phyloP scores from a whole-genome alignment of 2,888 invertebrate species.

The Microplitis manilae region DNA sequence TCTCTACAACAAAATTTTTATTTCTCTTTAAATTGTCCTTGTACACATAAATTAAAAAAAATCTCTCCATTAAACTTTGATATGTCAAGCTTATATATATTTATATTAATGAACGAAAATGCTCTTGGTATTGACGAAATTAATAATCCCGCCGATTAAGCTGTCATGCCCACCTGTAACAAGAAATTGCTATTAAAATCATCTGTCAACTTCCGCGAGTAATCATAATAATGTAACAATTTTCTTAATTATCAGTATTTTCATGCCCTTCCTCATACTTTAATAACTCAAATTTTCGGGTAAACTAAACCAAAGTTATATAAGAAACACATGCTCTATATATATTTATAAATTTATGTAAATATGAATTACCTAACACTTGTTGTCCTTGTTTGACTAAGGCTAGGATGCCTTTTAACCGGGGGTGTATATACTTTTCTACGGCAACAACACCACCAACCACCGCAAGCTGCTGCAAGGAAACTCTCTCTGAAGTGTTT shows the following conservation, averaged over 20 bases:
- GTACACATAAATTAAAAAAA: no score
- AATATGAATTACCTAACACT: constrained; percentile 62
- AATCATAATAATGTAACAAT: no score
- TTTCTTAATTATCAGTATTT: no score
- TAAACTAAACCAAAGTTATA: not conserved
- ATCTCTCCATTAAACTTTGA: no score
- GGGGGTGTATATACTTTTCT: constrained; percentile 60
- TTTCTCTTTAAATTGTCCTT: no score
- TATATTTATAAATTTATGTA: no score
- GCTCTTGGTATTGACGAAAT: no score
- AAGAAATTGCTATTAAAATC: not conserved
- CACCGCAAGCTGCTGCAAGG: constrained; percentile 73
- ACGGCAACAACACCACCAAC: constrained; percentile 65
- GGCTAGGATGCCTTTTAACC: constrained; percentile 65
- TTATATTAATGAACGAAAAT: no score
- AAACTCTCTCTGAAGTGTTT: constrained; percentile 79
- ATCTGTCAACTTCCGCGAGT: not conserved
- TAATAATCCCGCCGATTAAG: not conserved
- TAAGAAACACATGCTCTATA: not conserved
- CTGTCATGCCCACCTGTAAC: constrained; percentile 11
- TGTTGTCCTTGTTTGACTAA: constrained; percentile 71
- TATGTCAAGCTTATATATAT: no score
- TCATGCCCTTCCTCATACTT: no score
- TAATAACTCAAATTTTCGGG: no score
- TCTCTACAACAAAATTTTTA: no score